Conservation (phyloP, 1,140 invertebrate genomes). For the Drepana arcuata region DNA sequence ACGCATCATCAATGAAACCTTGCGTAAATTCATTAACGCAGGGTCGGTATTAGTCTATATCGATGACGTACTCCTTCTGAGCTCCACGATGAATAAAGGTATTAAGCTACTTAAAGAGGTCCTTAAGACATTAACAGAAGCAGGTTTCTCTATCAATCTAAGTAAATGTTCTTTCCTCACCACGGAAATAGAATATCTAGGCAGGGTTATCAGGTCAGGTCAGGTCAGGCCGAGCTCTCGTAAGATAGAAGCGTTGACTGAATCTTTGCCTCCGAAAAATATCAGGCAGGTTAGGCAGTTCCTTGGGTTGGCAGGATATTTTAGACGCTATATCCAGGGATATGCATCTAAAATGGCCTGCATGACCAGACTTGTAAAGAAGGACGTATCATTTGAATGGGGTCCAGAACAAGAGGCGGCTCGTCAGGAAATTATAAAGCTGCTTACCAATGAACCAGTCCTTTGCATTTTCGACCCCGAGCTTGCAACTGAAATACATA, state of each 20-base stretch:
- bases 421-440: neutral
- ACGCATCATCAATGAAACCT: neutral
- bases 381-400: neutral
- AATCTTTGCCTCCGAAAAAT: constrained; percentile 28
- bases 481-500: constrained; percentile 28
- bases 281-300: constrained; percentile 30
- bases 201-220: neutral
- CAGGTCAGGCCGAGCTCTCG: constrained; percentile 14
- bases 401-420: neutral
- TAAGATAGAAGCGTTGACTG: constrained; percentile 33
- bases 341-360: constrained; percentile 16
- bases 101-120: neutral
- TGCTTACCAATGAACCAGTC: constrained; percentile 13
- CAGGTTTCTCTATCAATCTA: constrained; percentile 2
- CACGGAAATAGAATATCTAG: constrained; percentile 3
- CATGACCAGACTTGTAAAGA: neutral
- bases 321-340: constrained; percentile 27
- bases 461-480: constrained; percentile 23
- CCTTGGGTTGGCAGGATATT: constrained; percentile 33
- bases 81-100: neutral
- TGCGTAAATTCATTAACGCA: neutral
- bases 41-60: neutral
- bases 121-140: neutral
- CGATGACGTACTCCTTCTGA: neutral
- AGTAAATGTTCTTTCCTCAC: constrained; percentile 1